A percentile compares a stretch with the other conserved stretches of the same genome.
Conservation (phyloP, 2,888 invertebrate genomes). For the Strigamia crassipes region DNA sequence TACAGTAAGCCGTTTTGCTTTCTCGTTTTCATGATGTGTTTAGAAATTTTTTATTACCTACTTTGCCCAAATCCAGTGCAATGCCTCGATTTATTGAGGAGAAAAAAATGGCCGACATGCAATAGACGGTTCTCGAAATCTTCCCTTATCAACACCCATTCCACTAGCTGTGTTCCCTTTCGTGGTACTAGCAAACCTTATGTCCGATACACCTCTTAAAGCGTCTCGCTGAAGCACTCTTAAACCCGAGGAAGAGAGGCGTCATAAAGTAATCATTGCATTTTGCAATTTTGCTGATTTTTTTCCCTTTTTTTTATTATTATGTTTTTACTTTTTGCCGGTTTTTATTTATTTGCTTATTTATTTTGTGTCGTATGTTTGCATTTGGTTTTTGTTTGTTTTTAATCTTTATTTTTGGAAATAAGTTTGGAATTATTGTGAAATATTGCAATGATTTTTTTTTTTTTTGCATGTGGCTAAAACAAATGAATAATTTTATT, state of each 20-base stretch:
- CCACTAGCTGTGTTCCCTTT: neutral
- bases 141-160: slow-evolving; percentile 17
- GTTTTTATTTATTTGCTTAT: neutral
- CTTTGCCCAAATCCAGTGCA: slow-evolving; percentile 12
- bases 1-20: slow-evolving; percentile 21
- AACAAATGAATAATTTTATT: neutral
- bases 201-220: too few species aligned
- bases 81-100: slow-evolving; percentile 21
- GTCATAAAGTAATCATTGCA: too few species aligned
- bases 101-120: slow-evolving; percentile 5
- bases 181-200: neutral
- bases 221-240: too few species aligned
- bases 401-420: neutral
- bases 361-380: neutral
- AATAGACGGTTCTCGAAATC: slow-evolving; percentile 21
- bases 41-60: slow-evolving; percentile 21
- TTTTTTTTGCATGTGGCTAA: neutral
- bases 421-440: neutral
- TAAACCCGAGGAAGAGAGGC: too few species aligned
- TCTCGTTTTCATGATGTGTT: slow-evolving; percentile 21
- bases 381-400: neutral
- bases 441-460: neutral
- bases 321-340: too few species aligned
- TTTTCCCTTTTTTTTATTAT: too few species aligned
- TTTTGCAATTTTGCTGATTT: too few species aligned